Evolutionary conservation across 1,140 invertebrate species (phyloP), one percentile per base, ranked within the genome.

Genomic region (Leptinotarsa undecemlineata): DNA sequence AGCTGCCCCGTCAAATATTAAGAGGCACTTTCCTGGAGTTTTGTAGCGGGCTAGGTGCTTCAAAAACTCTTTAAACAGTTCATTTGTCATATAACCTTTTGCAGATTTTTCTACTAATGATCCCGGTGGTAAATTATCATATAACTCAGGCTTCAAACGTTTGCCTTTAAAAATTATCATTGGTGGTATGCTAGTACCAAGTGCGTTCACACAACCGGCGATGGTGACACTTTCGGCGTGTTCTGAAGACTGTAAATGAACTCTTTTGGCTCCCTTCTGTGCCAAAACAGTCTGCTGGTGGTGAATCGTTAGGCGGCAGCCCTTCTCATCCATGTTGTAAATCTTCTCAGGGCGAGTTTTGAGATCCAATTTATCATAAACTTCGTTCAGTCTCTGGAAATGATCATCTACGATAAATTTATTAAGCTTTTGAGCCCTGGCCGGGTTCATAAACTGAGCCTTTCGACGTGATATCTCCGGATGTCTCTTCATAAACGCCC

Each of bases 361-460:
- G 51, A 86, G 77, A 60, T 83, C 76, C 66, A 84, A 72, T 48
- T 81, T 75, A 14, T 79, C 72, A 48, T 83, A 77, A 4, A 85
- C 20, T 71, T 76, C 73, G 33, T 80, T 77, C 4, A 84, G 61
- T 72, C 81, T 81, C 74, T 74, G 33, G 77, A 85, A 85, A 75
- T 84, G 78, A 51, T 84, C 73, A 51, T 72, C 67, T 2, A 86
- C 83, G 73, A 86, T 83, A 21, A 68, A 23, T 63, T 79, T 81
- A 60, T 85, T 86, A 19, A 85, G 69, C 83, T 85, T 85, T 79
- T 85, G 82, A n/a, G 83, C 84, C 63, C 82, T 75, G 19, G 80
- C 84, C 71, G 82, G 80, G 72, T 85, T 86, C 74, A 85, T 75
- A 4, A 78, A 70, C 73, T 85, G 84, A 48, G 81, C 74, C 76